Evolutionary conservation across 53 echinoderm and acorn worm genomes (phyloP).

Genomic region (Temnopleurus reevesii): DNA sequence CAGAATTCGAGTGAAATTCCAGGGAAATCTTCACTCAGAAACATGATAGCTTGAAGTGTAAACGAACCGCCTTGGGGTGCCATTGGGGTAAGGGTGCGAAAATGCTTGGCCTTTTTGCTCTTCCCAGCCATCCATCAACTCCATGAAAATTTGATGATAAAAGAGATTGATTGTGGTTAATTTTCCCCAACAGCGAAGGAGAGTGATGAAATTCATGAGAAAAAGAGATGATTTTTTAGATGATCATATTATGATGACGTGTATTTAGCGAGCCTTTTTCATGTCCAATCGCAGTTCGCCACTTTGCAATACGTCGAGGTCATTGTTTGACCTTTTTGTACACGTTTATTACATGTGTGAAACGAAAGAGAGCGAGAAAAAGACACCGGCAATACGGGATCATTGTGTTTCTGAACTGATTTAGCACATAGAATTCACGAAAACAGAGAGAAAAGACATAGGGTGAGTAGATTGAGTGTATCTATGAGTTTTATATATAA

Average conservation of each 20-base stretch:
- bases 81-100: not conserved
- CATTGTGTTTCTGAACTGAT: not conserved
- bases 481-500: no score
- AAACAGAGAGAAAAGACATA: not conserved
- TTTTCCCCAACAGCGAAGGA: not conserved
- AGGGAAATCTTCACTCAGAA: no score
- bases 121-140: not conserved
- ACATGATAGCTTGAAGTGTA: no score
- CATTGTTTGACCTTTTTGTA: constrained; percentile 23
- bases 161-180: not conserved
- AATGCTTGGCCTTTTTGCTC: not conserved
- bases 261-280: constrained; percentile 9
- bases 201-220: constrained; percentile 7
- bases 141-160: not conserved
- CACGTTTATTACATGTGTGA: constrained; percentile 22
- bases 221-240: not conserved
- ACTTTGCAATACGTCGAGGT: constrained; percentile 45
- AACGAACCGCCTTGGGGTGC: no score
- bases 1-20: no score
- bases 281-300: constrained; percentile 41
- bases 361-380: not conserved
- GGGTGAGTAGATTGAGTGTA: not conserved
- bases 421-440: not conserved
- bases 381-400: constrained; percentile 15
- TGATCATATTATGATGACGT: constrained; percentile 20